Base-by-base conservation (phyloP, 2,113 vertebrate genomes). In the Camelus bactrianus region DNA sequence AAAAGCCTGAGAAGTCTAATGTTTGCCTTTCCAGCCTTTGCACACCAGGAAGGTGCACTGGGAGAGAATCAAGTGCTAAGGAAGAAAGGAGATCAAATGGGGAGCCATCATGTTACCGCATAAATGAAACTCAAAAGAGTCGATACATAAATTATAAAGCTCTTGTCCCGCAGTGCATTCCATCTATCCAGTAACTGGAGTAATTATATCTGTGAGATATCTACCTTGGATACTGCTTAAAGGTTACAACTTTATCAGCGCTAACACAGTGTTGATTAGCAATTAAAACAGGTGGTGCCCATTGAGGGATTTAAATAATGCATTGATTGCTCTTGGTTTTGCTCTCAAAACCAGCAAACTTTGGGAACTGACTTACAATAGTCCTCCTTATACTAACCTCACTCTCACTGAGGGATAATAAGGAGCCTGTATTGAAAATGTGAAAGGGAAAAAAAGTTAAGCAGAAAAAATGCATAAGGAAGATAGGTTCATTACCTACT, bases 331-430 rank as follows among this genome's bases (percentile, higher is more conserved):
- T 80, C 65, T 58, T 67, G 75, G n/a, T 85, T 91, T 91, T 96
- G 52, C 20, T 85, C 30, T 91, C 77, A 93, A 92, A 84, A 76
- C 56, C 89, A 89, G 70, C 19, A 81, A 64, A 93, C 56, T 85
- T 88, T 76, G 42, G 58, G 13, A 32, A 84, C 65, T 38, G 26
- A 42, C 35, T 93, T 48, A 20, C 19, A 26, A 6, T 72, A 87
- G 10, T 12, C 38, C 24, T 85, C 24, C 58, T 84, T 48, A 22
- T n/a, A 28, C 62, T 82, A 79, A 54, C 38, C 52, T 89, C 67
- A 42, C 81, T 73, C 77, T 92, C 62, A 19, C 0, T 56, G 69
- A 82, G 56, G 72, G 89, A 35, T 42, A 91, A 35, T 73, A 69
- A 50, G 19, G 17, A n/a, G 50, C 60, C 8, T 70, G 38, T 93